Evolutionary conservation across 2,797 vertebrate species (phyloP).

Genomic region (Cercopithecus mitis): DNA sequence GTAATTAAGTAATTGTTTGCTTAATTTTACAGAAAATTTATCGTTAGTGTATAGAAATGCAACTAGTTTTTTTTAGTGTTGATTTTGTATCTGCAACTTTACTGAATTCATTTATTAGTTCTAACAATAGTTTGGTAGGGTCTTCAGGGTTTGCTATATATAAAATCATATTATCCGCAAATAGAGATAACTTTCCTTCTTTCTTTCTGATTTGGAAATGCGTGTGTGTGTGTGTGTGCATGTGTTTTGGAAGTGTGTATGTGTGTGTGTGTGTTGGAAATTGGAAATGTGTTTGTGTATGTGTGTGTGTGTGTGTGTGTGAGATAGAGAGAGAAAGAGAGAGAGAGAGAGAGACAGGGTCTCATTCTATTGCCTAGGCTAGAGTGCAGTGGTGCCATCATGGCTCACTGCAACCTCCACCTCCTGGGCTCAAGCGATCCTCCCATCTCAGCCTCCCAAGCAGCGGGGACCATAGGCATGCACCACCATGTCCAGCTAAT

Average conservation of each 20-base stretch:
- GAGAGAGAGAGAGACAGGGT: not conserved
- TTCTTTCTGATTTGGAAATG: not conserved
- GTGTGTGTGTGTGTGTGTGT: too few relatives aligned
- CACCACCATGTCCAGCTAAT: not conserved
- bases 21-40: not conserved
- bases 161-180: not conserved
- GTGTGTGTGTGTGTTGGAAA: too few relatives aligned
- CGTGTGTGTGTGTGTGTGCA: not conserved
- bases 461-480: not conserved
- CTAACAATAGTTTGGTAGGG: not conserved
- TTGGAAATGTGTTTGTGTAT: too few relatives aligned
- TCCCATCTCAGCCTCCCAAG: not conserved
- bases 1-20: not conserved
- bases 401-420: not conserved
- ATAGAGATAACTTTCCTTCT: not conserved
- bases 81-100: not conserved
- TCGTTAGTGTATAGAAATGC: not conserved
- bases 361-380: not conserved
- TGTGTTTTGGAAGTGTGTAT: too few relatives aligned
- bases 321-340: too few relatives aligned
- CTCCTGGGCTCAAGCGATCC: not conserved
- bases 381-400: not conserved
- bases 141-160: not conserved
- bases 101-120: not conserved
- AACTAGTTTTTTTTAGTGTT: not conserved